Evolutionary conservation across 1,140 invertebrate species (phyloP).

Genomic region (Drosophila albomicans): DNA sequence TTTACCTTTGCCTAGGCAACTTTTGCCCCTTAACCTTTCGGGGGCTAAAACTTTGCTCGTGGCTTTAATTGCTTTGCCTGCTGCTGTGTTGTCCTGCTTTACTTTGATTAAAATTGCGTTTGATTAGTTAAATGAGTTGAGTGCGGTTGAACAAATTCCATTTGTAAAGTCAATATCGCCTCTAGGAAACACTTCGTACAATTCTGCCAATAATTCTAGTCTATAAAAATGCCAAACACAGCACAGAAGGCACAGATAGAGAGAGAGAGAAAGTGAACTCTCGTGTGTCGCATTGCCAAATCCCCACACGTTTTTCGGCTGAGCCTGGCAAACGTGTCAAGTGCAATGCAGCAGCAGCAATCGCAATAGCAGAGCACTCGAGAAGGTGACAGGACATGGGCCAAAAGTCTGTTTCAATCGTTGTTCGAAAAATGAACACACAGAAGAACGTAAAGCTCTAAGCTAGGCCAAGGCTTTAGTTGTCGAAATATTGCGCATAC

Average conservation of each 20-base stretch:
- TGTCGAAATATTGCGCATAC: slow-evolving; percentile 52
- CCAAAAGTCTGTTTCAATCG: slow-evolving; percentile 18
- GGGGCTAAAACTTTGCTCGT: slow-evolving; percentile 67
- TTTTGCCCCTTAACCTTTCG: slow-evolving; percentile 63
- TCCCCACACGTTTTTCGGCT: slow-evolving; percentile 40
- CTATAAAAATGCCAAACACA: slow-evolving; percentile 71
- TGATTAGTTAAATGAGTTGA: slow-evolving; percentile 78
- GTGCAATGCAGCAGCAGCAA: slow-evolving; percentile 63
- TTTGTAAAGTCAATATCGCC: slow-evolving; percentile 65
- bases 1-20: slow-evolving; percentile 46
- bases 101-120: slow-evolving; percentile 81
- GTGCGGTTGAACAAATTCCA: slow-evolving; percentile 42
- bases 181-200: background rate
- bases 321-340: slow-evolving; percentile 66
- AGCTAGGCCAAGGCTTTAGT: slow-evolving; percentile 30
- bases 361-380: slow-evolving; percentile 33
- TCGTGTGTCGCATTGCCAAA: slow-evolving; percentile 4
- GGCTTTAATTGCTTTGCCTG: slow-evolving; percentile 71
- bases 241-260: background rate
- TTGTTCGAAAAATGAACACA: slow-evolving; percentile 7
- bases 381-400: slow-evolving; percentile 39
- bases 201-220: slow-evolving; percentile 62
- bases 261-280: background rate
- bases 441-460: background rate
- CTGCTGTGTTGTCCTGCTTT: slow-evolving; percentile 29